These are phyloP conservation scores for Baronia brevicornis DNA, from an alignment of 2,888 invertebrate species.

Conservation along the genomic window DNA sequence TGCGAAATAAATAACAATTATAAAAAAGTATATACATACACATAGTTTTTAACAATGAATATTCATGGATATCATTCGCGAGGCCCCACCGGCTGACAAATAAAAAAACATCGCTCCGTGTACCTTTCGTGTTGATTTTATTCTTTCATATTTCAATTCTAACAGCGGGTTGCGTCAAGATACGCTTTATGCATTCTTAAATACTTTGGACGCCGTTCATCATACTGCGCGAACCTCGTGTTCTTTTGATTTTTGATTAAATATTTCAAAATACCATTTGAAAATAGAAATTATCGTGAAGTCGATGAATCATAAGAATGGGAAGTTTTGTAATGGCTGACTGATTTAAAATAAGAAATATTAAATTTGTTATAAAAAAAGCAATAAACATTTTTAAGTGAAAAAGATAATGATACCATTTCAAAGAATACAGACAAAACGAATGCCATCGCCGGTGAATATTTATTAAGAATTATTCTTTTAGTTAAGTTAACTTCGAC, in stretches of 20 bases:
- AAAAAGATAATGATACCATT: no score
- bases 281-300: no score
- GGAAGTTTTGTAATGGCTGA: no score
- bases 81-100: slow-evolving; percentile 2
- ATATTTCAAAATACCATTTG: not conserved
- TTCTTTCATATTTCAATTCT: slow-evolving; percentile 8
- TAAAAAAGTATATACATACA: slow-evolving; percentile 9
- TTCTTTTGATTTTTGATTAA: not conserved
- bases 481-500: no score
- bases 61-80: slow-evolving; percentile 2
- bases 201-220: not conserved
- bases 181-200: slow-evolving; percentile 11
- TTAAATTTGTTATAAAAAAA: no score
- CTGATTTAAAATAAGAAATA: no score
- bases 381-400: no score
- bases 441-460: no score
- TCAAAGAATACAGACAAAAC: no score
- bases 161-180: slow-evolving; percentile 5
- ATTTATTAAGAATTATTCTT: no score
- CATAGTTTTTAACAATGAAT: slow-evolving; percentile 6
- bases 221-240: not conserved
- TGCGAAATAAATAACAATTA: slow-evolving; percentile 5
- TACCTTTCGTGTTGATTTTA: slow-evolving; percentile 5
- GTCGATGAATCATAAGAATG: no score
- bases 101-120: slow-evolving; percentile 2